Conservation (phyloP, 2,888 invertebrate genomes). For the Beris chalybata region DNA sequence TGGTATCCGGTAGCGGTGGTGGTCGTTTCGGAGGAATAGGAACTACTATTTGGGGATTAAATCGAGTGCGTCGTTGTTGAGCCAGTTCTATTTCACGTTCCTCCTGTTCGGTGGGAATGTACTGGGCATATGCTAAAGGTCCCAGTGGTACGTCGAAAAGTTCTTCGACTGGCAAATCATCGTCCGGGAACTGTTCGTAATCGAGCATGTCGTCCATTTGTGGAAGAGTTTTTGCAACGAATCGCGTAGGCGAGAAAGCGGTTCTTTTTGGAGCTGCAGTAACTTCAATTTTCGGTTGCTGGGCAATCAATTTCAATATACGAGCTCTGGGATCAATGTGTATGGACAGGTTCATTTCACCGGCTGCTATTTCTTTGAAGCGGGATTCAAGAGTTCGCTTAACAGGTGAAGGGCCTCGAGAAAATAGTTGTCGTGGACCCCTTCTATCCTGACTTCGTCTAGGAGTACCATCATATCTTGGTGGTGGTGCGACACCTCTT, state of each 20-base stretch:
- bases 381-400: background rate
- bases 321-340: conserved; percentile 13
- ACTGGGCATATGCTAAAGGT: conserved; percentile 23
- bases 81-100: conserved; percentile 16
- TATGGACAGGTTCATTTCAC: background rate
- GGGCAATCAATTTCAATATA: conserved; percentile 15
- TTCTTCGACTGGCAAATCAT: conserved; percentile 2
- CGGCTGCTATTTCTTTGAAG: conserved; percentile 1
- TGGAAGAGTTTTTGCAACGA: conserved; percentile 8
- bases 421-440: background rate
- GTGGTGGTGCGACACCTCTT: too few relatives aligned
- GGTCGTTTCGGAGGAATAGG: background rate
- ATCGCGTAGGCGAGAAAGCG: conserved; percentile 24
- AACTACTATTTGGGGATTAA: background rate
- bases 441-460: too few relatives aligned
- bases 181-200: conserved; percentile 19
- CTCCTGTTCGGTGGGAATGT: conserved; percentile 32
- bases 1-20: background rate
- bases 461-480: too few relatives aligned
- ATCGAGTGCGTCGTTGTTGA: background rate
- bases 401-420: background rate
- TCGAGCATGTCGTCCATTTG: conserved; percentile 22
- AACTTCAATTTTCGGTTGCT: conserved; percentile 21
- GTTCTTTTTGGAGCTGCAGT: conserved; percentile 5
- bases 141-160: conserved; percentile 11